A percentile compares a stretch with the other conserved stretches of the same genome.
Evolutionary conservation across 2,797 vertebrate genomes (phyloP).

Genomic region (Esox masquinongy): DNA sequence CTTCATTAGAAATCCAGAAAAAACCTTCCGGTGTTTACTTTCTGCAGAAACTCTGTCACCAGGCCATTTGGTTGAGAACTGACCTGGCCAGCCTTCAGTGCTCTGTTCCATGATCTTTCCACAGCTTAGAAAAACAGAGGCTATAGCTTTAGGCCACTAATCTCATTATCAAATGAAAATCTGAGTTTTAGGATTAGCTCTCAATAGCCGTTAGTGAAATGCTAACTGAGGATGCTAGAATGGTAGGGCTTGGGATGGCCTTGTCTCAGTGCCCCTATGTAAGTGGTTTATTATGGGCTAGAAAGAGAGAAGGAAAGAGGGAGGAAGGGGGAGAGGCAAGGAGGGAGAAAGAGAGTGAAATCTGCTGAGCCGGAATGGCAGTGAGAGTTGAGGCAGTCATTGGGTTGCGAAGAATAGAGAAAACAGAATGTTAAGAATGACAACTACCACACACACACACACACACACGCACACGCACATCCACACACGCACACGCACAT

Average conservation of each 20-base stretch:
- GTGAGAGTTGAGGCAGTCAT: conserved; percentile 17
- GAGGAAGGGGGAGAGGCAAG: background rate
- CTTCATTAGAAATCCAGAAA: background rate
- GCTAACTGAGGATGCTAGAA: background rate
- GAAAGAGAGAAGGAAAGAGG: background rate
- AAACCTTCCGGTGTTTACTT: too few relatives aligned
- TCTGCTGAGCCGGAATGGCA: conserved; percentile 32
- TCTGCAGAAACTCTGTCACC: background rate
- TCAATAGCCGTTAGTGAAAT: background rate
- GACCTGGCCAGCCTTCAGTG: background rate
- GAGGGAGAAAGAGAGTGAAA: conserved; percentile 17
- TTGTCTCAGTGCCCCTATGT: background rate
- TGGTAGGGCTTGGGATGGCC: background rate
- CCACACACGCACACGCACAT: too few relatives aligned
- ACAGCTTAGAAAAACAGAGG: background rate
- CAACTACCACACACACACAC: background rate
- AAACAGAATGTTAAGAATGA: conserved; percentile 18
- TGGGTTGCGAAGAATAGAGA: conserved; percentile 25
- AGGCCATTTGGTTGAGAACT: background rate
- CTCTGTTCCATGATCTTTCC: background rate
- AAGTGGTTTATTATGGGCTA: background rate
- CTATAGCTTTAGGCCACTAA: conserved; percentile 1
- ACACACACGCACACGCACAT: background rate
- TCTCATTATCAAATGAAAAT: conserved; percentile 13
- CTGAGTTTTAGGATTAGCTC: conserved; percentile 6